Base-by-base conservation (phyloP, 2,888 invertebrate species). In the Ochlodes sylvanus region DNA sequence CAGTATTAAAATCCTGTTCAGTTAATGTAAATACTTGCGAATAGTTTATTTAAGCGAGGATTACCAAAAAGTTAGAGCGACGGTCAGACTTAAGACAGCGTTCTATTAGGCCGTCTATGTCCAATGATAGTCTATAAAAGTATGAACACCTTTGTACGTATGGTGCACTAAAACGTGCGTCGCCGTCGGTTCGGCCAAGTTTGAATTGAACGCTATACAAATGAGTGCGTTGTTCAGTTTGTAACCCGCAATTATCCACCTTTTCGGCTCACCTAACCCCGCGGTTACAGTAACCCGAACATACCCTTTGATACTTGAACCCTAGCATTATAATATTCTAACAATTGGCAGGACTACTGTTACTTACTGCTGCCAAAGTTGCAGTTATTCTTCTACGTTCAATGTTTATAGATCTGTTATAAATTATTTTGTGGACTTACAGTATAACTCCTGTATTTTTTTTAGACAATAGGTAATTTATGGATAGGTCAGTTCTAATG, bases 201-300 rank as follows among this genome's bases (percentile, higher is more conserved):
- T 58, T 21, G 41, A 57, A 57, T 42, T 41, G 41, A 42, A 42
- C 57, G 17, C 44, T 47, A 17, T 17, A 17, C 7, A 34, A 52
- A 62, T 52, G 62, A 62, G 38, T 14, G 50, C 38, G 50, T 62
- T 50, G 52, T 62, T 50, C 62, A 52, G 47, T 52, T 38, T 15
- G 62, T 62, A 62, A n/a, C 21, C 50, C 52, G 62, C 41, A 62
- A 62, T 62, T 62, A 62, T 41, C 41, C 62, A 52, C 62, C 52
- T 14, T 52, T 62, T 38, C 52, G 34, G 7, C 32, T 4, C 41
- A 34, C 2, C 14, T 12, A 34, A 10, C 61, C 10, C 47, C 27
- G 17, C 50, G 7, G 34, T 47, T 32, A 34, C 44, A 7, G 15
- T 15, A 15, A 47, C 17, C 42, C 58, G 42, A 42, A 58, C 21